Evolutionary conservation across 2,113 vertebrate species (phyloP).

Genomic region (Pseudorasbora parva): DNA sequence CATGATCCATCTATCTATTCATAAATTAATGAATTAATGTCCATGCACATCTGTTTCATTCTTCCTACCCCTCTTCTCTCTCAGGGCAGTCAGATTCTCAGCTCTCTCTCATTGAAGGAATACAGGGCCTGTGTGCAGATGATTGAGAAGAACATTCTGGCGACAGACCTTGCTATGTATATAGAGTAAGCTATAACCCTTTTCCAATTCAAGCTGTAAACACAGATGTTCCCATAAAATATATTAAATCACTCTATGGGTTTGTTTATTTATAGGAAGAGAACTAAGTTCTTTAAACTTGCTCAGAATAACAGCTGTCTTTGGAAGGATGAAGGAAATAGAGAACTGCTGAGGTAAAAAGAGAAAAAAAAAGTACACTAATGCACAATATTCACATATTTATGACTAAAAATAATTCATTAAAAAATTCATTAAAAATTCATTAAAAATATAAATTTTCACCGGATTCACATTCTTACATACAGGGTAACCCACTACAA

Average conservation of each 20-base stretch:
- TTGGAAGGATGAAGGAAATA: slow-evolving; percentile 84
- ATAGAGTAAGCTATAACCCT: slow-evolving; percentile 81
- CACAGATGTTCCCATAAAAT: neutral
- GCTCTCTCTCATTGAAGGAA: slow-evolving; percentile 84
- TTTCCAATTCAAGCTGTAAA: slow-evolving; percentile 14
- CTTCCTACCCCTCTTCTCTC: slow-evolving; percentile 22
- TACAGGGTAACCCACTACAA: neutral
- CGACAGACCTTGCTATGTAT: slow-evolving; percentile 87
- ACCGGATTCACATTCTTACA: neutral
- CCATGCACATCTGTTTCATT: neutral
- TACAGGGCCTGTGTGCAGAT: slow-evolving; percentile 83
- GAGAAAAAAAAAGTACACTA: neutral
- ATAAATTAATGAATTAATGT: neutral
- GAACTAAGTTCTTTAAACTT: slow-evolving; percentile 86
- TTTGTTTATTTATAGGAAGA: slow-evolving; percentile 58
- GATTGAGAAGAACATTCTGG: slow-evolving; percentile 90
- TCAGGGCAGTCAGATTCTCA: slow-evolving; percentile 92
- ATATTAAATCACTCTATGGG: neutral
- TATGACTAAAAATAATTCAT: no score
- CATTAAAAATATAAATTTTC: neutral
- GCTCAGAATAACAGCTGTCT: slow-evolving; percentile 81
- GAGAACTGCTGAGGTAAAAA: slow-evolving; percentile 84
- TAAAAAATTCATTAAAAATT: no score
- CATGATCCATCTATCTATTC: neutral
- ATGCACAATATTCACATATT: neutral